Conservation (phyloP, 2,113 vertebrate genomes). For the Cercocebus atys region DNA sequence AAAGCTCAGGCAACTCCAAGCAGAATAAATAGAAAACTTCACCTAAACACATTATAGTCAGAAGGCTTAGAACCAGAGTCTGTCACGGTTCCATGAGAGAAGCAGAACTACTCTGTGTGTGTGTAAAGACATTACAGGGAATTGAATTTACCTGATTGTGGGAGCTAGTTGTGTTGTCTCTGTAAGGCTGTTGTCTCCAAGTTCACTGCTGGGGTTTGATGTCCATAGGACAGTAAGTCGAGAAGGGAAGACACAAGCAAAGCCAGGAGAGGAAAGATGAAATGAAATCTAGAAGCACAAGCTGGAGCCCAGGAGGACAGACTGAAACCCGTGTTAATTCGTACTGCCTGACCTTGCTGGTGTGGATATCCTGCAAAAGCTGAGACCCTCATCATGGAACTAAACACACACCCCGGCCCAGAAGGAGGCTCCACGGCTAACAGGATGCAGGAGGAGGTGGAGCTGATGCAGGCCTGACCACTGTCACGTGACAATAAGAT, state of each 20-base stretch:
- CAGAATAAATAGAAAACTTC: not conserved
- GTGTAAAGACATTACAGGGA: not conserved
- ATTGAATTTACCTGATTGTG: not conserved
- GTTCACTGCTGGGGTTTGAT: not conserved
- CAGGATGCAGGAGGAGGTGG: fast-evolving
- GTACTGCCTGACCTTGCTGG: not conserved
- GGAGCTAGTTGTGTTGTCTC: not conserved
- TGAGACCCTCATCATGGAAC: not conserved
- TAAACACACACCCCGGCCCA: too few relatives aligned
- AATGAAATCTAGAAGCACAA: not conserved
- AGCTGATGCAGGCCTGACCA: not conserved
- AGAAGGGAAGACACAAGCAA: not conserved
- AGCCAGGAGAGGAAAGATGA: not conserved
- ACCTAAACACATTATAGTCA: not conserved
- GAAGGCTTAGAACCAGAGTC: not conserved
- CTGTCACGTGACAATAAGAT: fast-evolving
- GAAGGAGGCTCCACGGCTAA: not conserved
- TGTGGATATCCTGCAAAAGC: not conserved
- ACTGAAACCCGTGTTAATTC: not conserved
- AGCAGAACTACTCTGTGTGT: not conserved
- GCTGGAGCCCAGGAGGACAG: not conserved
- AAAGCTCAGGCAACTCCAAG: not conserved
- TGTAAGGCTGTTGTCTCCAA: not conserved
- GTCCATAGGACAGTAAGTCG: not conserved
- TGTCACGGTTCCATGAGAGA: not conserved